Evolutionary conservation across 1,140 invertebrate genomes (phyloP), one percentile per base, ranked within the genome.

Genomic region (Nilaparvata lugens): DNA sequence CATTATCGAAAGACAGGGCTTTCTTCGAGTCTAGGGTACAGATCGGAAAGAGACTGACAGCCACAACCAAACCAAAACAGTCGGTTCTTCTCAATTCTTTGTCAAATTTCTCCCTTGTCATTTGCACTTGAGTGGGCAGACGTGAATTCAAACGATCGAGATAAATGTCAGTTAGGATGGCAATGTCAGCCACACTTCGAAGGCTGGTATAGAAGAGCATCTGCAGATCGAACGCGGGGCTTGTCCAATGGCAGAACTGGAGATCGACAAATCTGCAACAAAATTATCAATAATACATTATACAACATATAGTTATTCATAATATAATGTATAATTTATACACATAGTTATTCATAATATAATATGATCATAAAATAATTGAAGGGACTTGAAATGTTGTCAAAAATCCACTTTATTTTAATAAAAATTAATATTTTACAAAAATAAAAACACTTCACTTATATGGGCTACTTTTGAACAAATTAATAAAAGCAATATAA

Each of bases 211-310:
- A 31, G 0, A 67, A 51, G 52, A 67, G 64, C 18, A 64, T 58
- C 16, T 52, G 52, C 13, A 67, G 31, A 59, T 67, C 66, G 21
- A 62, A 23, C 7, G 64, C 58, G 9, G 60, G 61, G 11, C 65
- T 58, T 13, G 31, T 40, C 16, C 16, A 67, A 4, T 60, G 25
- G n/a, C 42, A 31, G 14, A 63, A 5, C 38, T 61, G 63, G 38
- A 38, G 64, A 40, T 64, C 62, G n/a, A 66, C 56, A 4, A 66
- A 18, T 43, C 43, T 58, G 31, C 7, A 35, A 35, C 31, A 35
- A 35, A 6, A 2, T n/a, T n/a, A n/a, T n/a, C n/a, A n/a, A n/a
- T n/a, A n/a, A n/a, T n/a, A n/a, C n/a, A n/a, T n/a, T n/a, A n/a
- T n/a, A n/a, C n/a, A n/a, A n/a, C n/a, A n/a, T n/a, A n/a, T n/a